These are phyloP conservation scores for Danionella cerebrum DNA, from an alignment of 2,113 vertebrate genomes.

Conservation along the genomic window DNA sequence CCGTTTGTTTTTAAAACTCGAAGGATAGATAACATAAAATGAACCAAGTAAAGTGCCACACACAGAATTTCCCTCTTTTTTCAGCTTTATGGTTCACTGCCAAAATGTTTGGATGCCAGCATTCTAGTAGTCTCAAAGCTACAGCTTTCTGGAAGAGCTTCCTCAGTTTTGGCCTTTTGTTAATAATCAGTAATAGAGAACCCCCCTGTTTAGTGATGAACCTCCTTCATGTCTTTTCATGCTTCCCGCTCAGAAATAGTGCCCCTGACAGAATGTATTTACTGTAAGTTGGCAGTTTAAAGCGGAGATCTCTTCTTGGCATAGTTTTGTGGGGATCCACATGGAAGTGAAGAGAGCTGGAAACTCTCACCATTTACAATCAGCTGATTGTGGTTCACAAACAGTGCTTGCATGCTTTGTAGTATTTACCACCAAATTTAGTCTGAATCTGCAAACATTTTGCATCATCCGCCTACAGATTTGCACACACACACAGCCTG, in stretches of 20 bases:
- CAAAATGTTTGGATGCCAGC: constrained; percentile 35
- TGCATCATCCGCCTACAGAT: background rate
- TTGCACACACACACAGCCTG: constrained; percentile 1
- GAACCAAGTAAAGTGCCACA: constrained; percentile 5
- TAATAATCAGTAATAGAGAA: constrained; percentile 7
- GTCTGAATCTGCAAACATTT: background rate
- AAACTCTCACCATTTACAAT: background rate
- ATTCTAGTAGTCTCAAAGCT: constrained; percentile 7
- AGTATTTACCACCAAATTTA: constrained; percentile 5
- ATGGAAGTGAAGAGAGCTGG: background rate
- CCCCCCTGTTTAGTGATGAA: background rate
- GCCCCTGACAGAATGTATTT: too few relatives aligned
- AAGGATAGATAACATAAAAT: background rate
- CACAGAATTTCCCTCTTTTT: background rate
- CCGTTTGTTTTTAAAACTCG: constrained; percentile 17
- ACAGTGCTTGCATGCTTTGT: background rate
- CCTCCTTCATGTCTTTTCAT: background rate
- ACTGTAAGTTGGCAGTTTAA: constrained; percentile 29
- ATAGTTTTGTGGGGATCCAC: constrained; percentile 9
- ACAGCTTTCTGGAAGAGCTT: constrained; percentile 18
- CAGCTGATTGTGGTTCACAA: background rate
- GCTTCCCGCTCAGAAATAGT: background rate
- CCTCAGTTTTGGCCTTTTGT: constrained; percentile 17
- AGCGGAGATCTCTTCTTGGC: constrained; percentile 28
- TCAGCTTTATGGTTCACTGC: background rate